Evolutionary conservation across 2,888 invertebrate species (phyloP).

Genomic region (Ophonus ardosiacus): DNA sequence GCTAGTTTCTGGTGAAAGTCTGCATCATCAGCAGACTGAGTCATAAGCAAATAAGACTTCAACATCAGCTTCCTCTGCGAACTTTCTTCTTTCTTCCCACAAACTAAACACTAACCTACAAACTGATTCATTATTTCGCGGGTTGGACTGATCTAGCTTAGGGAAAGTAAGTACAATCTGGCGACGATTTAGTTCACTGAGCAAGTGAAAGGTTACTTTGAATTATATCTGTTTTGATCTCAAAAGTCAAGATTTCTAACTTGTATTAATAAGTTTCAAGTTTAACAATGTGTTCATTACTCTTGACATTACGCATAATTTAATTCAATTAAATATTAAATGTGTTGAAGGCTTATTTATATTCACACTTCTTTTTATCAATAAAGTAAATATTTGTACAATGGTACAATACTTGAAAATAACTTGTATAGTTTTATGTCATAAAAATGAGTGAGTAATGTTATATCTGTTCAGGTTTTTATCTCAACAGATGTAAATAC

Average conservation of each 20-base stretch:
- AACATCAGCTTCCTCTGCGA: not conserved
- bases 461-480: too few relatives aligned
- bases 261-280: not conserved
- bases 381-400: too few relatives aligned
- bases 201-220: conserved; percentile 50
- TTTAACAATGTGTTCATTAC: not conserved
- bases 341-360: too few relatives aligned
- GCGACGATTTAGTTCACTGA: conserved; percentile 36
- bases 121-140: not conserved
- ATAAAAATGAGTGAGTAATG: too few relatives aligned
- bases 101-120: conserved; percentile 1
- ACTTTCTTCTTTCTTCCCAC: conserved; percentile 28
- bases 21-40: not conserved
- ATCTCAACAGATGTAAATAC: too few relatives aligned
- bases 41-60: not conserved
- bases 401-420: too few relatives aligned
- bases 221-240: not conserved
- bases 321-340: not conserved
- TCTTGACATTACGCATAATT: not conserved
- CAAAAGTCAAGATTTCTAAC: not conserved
- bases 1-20: conserved; percentile 45
- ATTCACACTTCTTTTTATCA: too few relatives aligned
- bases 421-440: too few relatives aligned
- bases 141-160: not conserved
- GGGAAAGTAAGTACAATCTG: not conserved